Conservation (phyloP, 1,140 invertebrate genomes). For the Gerris buenoi region DNA sequence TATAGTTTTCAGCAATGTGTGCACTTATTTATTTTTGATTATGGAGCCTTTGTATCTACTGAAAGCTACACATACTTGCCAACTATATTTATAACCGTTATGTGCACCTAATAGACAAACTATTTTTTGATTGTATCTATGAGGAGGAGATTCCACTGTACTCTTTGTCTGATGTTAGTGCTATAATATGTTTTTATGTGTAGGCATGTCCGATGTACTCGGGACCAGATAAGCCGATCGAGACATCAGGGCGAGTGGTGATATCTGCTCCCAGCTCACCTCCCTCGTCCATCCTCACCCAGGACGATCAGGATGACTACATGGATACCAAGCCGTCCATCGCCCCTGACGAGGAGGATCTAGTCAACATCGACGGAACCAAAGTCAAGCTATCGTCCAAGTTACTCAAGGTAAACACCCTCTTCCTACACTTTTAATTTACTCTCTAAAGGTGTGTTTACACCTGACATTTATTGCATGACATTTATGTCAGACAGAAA, state of each 20-base stretch:
- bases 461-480: too few species aligned
- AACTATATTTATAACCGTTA: too few species aligned
- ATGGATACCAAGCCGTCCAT: constrained; percentile 60
- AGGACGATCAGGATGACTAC: constrained; percentile 53
- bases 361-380: constrained; percentile 83
- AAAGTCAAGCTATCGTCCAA: constrained; percentile 72
- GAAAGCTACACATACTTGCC: too few species aligned
- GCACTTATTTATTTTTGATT: too few species aligned
- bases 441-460: too few species aligned
- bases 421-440: too few species aligned
- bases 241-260: neutral
- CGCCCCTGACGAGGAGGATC: constrained; percentile 62
- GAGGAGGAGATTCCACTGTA: neutral
- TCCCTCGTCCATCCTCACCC: constrained; percentile 58
- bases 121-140: too few species aligned
- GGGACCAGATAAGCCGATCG: constrained; percentile 33
- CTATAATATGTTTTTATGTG: neutral
- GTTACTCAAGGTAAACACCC: constrained; percentile 54
- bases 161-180: neutral
- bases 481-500: too few species aligned
- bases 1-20: too few species aligned
- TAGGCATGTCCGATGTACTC: constrained; percentile 78
- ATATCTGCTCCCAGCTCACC: constrained; percentile 20
- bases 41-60: too few species aligned
- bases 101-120: too few species aligned